Percentiles rank a stretch among this genome's conserved stretches.
Evolutionary conservation across 1,140 invertebrate genomes (phyloP).

Genomic region (Danaus plexippus): DNA sequence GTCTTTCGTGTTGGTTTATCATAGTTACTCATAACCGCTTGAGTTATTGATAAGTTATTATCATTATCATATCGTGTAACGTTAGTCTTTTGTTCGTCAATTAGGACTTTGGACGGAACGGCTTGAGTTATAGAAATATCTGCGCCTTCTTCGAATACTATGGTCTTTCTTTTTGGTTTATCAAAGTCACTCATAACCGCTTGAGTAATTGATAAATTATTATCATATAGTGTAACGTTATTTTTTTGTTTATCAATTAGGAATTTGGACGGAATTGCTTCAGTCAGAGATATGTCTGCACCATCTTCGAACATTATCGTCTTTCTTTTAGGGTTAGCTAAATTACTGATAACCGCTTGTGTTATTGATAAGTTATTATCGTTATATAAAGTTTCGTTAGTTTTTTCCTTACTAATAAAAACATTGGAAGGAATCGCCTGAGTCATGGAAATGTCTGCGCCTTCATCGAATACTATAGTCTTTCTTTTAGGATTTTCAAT

Average conservation of each 20-base stretch:
- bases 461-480: conserved; percentile 26
- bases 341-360: not conserved
- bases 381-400: conserved; percentile 22
- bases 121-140: conserved; percentile 16
- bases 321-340: too few species aligned
- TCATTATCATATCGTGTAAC: conserved; percentile 20
- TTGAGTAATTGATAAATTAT: conserved; percentile 2
- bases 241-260: too few species aligned
- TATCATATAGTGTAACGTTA: too few species aligned
- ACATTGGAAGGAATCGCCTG: conserved; percentile 25
- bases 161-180: conserved; percentile 20
- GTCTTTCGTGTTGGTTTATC: conserved; percentile 18
- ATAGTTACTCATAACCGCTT: conserved; percentile 21
- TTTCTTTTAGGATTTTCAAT: conserved; percentile 14
- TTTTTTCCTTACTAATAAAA: conserved; percentile 17
- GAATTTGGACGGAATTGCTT: too few species aligned
- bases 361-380: conserved; percentile 31
- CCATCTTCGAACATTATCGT: too few species aligned
- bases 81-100: conserved; percentile 7
- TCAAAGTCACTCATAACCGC: conserved; percentile 25
- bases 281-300: too few species aligned
- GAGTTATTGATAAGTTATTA: conserved; percentile 32
- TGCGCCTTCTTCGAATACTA: conserved; percentile 26
- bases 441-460: conserved; percentile 29
- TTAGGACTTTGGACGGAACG: not conserved